Conservation (phyloP, 2,113 vertebrate genomes). For the Calypte anna region DNA sequence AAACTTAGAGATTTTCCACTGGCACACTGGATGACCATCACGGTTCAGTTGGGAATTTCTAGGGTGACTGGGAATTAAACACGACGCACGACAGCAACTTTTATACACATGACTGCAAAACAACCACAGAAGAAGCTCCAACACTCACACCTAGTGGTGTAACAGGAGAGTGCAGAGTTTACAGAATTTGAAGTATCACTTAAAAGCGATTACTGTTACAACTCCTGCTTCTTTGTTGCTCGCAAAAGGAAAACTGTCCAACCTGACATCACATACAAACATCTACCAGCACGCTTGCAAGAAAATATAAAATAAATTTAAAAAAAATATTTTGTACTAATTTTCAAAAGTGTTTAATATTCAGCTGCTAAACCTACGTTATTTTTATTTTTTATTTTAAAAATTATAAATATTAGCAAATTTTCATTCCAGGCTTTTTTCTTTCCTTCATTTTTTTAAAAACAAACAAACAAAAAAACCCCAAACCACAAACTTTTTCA, state of each 20-base stretch:
- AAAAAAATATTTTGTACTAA: not conserved
- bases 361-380: not conserved
- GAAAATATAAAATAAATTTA: not conserved
- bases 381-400: not conserved
- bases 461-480: too few relatives aligned
- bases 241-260: not conserved
- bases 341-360: not conserved
- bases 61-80: not conserved
- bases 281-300: not conserved
- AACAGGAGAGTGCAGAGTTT: not conserved
- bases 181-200: not conserved
- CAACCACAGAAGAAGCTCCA: not conserved
- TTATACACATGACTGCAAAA: not conserved
- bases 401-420: not conserved
- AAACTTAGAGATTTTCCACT: not conserved
- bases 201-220: accelerated
- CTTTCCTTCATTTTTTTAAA: too few relatives aligned
- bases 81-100: not conserved
- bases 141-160: constrained; percentile 14
- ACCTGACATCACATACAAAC: not conserved
- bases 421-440: not conserved
- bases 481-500: not conserved
- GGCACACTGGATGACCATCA: not conserved
- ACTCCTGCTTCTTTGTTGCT: not conserved
- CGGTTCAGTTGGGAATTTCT: not conserved